A percentile compares a stretch with the other conserved stretches of the same genome.
phyloP scores from a whole-genome alignment of 2,888 invertebrate species.

The Sarcophaga subvicina region DNA sequence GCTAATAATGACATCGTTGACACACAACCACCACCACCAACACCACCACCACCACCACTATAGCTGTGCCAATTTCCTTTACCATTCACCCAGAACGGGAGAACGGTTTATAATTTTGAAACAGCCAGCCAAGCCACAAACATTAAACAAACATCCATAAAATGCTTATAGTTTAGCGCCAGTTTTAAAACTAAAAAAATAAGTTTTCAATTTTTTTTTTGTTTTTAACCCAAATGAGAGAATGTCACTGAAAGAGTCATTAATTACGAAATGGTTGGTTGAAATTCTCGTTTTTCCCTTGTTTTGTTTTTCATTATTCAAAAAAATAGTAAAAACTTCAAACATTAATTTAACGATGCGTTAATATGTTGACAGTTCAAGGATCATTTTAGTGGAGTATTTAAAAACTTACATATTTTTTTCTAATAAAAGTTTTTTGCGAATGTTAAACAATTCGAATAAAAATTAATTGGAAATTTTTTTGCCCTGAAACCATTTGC shows the following conservation, averaged over 20 bases:
- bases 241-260: conserved; percentile 53
- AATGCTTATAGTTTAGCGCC: conserved; percentile 32
- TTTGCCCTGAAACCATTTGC: no score
- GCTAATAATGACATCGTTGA: conserved; percentile 63
- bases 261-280: conserved; percentile 45
- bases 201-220: no score
- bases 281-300: conserved; percentile 22
- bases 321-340: not conserved
- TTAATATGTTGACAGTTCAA: conserved; percentile 44
- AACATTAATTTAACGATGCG: conserved; percentile 57
- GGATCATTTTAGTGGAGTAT: no score
- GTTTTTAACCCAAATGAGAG: conserved; percentile 9
- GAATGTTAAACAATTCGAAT: no score
- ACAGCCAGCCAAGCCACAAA: no score
- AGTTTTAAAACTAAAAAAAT: not conserved
- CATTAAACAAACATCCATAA: conserved; percentile 5
- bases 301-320: not conserved
- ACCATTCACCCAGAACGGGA: not conserved
- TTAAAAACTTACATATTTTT: no score
- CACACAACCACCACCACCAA: not conserved
- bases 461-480: no score
- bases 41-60: not conserved
- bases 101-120: no score
- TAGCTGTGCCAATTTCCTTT: not conserved
- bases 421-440: no score